phyloP scores from a whole-genome alignment of 2,113 vertebrate genomes.

The Bubo scandiacus region DNA sequence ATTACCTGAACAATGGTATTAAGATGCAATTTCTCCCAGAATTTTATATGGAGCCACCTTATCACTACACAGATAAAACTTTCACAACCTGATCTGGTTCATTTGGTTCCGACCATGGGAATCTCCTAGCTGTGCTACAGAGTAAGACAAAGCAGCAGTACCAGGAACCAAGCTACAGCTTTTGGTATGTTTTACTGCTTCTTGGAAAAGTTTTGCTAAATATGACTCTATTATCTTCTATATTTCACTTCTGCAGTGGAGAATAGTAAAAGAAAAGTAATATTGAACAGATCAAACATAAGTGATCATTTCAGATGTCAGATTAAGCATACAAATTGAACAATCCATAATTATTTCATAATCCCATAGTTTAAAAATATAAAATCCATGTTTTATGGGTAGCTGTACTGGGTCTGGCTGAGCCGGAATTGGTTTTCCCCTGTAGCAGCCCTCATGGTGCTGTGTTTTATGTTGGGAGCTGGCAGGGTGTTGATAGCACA shows the following conservation, averaged over 20 bases:
- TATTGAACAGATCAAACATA: background rate
- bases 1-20: background rate
- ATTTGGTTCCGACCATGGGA: background rate
- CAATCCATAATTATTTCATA: background rate
- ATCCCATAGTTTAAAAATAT: background rate
- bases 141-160: background rate
- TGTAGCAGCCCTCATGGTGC: too few species aligned
- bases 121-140: background rate
- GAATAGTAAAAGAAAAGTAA: background rate
- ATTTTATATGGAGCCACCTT: background rate
- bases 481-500: too few species aligned
- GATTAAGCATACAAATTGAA: background rate
- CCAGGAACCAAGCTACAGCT: background rate
- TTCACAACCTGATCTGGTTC: background rate
- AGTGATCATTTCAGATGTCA: background rate
- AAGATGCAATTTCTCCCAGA: background rate
- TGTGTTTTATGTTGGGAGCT: too few species aligned
- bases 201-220: background rate
- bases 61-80: background rate
- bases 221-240: background rate
- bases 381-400: background rate
- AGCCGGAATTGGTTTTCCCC: too few species aligned
- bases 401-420: too few species aligned
- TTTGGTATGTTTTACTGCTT: background rate
- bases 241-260: background rate